A percentile compares a stretch with the other conserved stretches of the same genome.
phyloP scores from a whole-genome alignment of 2,113 vertebrate genomes.

The Cyprinodon tularosa region DNA sequence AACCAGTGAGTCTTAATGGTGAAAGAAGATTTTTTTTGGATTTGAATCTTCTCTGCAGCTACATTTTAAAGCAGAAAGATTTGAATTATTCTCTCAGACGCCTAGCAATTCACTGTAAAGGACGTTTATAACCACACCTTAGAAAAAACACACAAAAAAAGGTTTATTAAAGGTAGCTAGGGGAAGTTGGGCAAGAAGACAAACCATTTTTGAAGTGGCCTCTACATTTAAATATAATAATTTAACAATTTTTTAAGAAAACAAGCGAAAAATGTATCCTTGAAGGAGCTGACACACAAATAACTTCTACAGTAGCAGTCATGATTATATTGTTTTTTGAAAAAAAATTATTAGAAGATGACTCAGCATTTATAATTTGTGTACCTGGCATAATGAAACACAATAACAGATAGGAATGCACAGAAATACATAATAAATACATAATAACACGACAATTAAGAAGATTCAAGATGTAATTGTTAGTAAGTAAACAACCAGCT shows the following conservation, averaged over 20 bases:
- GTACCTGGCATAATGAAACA: neutral
- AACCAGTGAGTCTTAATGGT: neutral
- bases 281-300: neutral
- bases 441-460: neutral
- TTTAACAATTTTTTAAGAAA: too few species aligned
- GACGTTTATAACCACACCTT: neutral
- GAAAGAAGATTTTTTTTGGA: neutral
- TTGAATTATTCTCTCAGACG: neutral
- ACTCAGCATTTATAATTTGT: neutral
- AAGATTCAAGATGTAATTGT: constrained; percentile 16
- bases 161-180: neutral
- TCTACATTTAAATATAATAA: too few species aligned
- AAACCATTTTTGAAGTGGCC: neutral
- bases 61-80: neutral
- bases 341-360: neutral
- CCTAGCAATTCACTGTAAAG: neutral
- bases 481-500: constrained; percentile 21
- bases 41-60: neutral
- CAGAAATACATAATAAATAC: neutral
- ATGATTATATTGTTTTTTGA: neutral
- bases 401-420: constrained; percentile 12
- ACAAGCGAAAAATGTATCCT: neutral
- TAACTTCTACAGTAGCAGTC: neutral
- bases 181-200: neutral
- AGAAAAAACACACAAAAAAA: neutral